phyloP scores from a whole-genome alignment of 2,797 vertebrate genomes.

The Sphenopsis melanotis region DNA sequence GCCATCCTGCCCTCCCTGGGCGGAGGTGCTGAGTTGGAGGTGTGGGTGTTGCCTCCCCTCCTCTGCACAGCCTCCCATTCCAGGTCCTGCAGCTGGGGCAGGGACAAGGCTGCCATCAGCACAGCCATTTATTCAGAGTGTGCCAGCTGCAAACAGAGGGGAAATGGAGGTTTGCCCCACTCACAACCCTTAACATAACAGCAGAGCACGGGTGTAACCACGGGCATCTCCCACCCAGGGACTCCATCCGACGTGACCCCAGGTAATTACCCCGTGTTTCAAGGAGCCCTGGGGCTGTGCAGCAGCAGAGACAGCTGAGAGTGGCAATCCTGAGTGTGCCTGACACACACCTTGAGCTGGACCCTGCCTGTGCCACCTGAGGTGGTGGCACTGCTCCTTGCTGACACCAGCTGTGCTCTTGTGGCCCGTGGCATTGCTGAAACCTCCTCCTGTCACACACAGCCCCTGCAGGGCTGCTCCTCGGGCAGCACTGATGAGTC shows the following conservation, averaged over 20 bases:
- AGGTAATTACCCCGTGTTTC: background rate
- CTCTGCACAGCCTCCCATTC: background rate
- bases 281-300: background rate
- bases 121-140: background rate
- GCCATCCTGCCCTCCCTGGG: background rate
- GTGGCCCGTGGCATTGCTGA: background rate
- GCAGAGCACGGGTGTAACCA: background rate
- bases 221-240: background rate
- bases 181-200: background rate
- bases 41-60: background rate
- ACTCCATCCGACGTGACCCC: background rate
- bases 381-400: too few species aligned
- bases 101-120: background rate
- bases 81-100: background rate
- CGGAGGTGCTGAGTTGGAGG: rapidly evolving
- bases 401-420: background rate
- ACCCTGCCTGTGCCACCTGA: background rate
- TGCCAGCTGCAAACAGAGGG: background rate
- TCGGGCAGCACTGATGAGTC: rapidly evolving
- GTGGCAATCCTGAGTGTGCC: rapidly evolving
- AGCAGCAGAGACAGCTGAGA: background rate
- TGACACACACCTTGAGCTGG: background rate
- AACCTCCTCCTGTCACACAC: rapidly evolving
- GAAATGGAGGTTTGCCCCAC: background rate
- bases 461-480: background rate